Conservation (phyloP, 1,140 invertebrate species). For the Euura lappo region DNA sequence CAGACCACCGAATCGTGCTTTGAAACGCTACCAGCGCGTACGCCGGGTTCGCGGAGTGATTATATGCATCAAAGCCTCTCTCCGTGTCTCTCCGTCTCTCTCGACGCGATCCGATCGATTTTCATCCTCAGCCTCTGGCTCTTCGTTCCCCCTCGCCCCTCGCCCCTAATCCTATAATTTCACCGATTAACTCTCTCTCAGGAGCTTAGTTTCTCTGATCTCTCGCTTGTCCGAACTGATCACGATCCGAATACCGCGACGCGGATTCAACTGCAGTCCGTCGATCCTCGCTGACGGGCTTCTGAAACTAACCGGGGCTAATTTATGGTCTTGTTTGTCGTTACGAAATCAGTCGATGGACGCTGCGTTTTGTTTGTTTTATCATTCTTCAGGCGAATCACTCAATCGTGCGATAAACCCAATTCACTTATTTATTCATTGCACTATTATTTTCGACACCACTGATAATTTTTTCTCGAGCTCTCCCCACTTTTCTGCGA, state of each 20-base stretch:
- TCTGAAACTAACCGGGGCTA: too few species aligned
- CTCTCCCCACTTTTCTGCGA: neutral
- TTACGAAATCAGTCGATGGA: too few species aligned
- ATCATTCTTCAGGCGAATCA: neutral
- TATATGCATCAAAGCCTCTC: slow-evolving; percentile 2
- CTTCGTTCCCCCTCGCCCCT: neutral
- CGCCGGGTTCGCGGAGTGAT: neutral
- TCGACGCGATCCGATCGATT: neutral
- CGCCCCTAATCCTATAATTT: neutral
- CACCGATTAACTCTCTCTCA: neutral
- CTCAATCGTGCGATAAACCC: neutral
- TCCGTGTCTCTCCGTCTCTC: neutral
- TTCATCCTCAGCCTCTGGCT: neutral
- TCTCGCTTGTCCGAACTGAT: neutral
- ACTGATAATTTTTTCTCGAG: neutral
- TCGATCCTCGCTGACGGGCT: neutral
- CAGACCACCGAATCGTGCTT: neutral
- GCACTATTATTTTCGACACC: neutral
- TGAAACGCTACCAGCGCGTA: neutral
- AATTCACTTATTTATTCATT: neutral
- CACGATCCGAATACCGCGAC: neutral
- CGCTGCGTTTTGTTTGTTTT: too few species aligned
- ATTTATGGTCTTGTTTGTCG: too few species aligned
- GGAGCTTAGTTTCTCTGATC: neutral
- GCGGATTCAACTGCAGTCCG: neutral